Conservation (phyloP, 2,113 vertebrate genomes). For the Phodopus roborovskii region DNA sequence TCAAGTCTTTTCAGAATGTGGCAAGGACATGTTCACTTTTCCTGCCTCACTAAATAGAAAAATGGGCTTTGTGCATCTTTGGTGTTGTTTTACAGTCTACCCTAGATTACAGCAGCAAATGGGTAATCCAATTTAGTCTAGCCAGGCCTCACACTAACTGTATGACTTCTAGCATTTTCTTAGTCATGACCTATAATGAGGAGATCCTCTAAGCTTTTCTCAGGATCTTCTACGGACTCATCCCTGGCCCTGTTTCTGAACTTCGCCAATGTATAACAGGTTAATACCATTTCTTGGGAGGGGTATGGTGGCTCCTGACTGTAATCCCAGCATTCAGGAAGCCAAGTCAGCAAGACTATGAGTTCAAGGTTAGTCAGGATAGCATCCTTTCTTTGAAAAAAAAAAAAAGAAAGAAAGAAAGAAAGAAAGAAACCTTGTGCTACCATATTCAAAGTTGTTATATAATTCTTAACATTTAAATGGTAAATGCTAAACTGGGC, state of each 20-base stretch:
- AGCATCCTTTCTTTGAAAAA: background rate
- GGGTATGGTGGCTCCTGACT: background rate
- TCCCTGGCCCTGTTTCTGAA: background rate
- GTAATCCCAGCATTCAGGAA: background rate
- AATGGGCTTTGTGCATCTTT: background rate
- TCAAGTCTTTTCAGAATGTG: background rate
- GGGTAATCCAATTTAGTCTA: conserved; percentile 5
- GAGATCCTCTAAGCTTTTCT: background rate
- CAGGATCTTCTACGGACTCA: background rate
- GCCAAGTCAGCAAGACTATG: background rate
- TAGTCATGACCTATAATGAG: background rate
- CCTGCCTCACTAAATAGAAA: background rate
- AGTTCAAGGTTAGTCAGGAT: background rate
- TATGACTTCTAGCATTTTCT: background rate
- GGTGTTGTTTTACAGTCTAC: conserved; percentile 6
- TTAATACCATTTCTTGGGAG: background rate
- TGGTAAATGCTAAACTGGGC: background rate
- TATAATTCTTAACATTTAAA: background rate
- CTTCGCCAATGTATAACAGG: background rate
- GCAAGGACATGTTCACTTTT: background rate
- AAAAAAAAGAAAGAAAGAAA: too few species aligned
- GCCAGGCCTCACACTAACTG: background rate
- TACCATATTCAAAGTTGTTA: background rate
- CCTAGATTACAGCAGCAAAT: background rate
- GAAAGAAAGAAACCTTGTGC: background rate